phyloP scores from a whole-genome alignment of 2,888 invertebrate genomes.

The Gastracanthus pulcherrimus region DNA sequence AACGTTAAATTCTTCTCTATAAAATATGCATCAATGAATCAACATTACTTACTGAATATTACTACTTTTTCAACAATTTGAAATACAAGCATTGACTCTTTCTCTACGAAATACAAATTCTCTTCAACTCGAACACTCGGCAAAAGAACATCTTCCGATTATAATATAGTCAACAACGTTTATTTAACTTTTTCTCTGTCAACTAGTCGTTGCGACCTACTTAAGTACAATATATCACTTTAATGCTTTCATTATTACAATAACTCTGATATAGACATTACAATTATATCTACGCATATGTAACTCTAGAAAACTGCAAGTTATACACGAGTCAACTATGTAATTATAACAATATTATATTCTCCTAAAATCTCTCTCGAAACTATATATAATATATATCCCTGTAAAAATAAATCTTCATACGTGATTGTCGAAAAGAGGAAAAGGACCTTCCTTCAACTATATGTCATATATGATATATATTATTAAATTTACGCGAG shows the following conservation, averaged over 20 bases:
- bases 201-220: slow-evolving; percentile 8
- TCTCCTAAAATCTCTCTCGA: background rate
- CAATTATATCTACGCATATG: background rate
- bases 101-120: background rate
- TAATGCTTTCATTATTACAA: slow-evolving; percentile 11
- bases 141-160: background rate
- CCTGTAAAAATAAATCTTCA: slow-evolving; percentile 43
- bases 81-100: background rate
- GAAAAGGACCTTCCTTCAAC: background rate
- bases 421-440: slow-evolving; percentile 25
- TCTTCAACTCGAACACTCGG: slow-evolving; percentile 4
- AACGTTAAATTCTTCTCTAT: background rate
- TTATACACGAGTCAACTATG: background rate
- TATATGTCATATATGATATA: background rate
- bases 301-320: slow-evolving; percentile 13
- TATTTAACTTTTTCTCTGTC: background rate
- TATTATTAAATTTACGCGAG: background rate
- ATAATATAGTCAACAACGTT: slow-evolving; percentile 15
- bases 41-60: background rate
- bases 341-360: slow-evolving; percentile 5
- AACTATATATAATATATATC: background rate
- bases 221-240: slow-evolving; percentile 33
- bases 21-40: background rate
- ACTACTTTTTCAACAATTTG: background rate
- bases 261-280: background rate